phyloP scores from a whole-genome alignment of 2,888 invertebrate species.

The Myopa testacea region DNA sequence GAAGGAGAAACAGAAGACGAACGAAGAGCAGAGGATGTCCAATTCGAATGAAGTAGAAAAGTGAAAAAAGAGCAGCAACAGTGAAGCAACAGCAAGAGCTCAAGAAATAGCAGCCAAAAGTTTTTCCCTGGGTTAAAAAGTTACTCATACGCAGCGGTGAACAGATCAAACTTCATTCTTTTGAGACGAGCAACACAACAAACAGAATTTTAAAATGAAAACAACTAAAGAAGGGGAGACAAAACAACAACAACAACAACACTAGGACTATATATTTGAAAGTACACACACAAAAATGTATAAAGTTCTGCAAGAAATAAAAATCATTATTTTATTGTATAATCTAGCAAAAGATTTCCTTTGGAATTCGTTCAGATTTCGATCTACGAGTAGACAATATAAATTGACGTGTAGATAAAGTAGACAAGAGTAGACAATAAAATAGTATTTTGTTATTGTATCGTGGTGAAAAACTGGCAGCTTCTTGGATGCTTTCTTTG shows the following conservation, averaged over 20 bases:
- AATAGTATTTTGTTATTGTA: too few relatives aligned
- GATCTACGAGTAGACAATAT: not conserved
- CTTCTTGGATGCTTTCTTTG: too few relatives aligned
- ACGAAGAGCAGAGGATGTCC: not conserved
- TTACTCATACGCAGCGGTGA: conserved; percentile 31
- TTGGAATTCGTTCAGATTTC: not conserved
- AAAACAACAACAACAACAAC: too few relatives aligned
- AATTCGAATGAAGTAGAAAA: not conserved
- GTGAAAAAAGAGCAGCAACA: not conserved
- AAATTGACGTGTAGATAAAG: too few relatives aligned
- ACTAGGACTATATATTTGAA: too few relatives aligned
- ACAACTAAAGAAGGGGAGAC: too few relatives aligned
- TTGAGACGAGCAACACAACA: not conserved
- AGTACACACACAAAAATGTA: too few relatives aligned
- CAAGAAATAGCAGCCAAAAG: not conserved
- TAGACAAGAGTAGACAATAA: too few relatives aligned
- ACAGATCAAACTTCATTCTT: conserved; percentile 5
- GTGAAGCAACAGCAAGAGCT: not conserved
- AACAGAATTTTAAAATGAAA: not conserved
- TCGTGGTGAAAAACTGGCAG: too few relatives aligned
- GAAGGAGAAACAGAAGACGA: not conserved
- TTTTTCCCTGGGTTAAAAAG: not conserved
- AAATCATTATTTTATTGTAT: not conserved
- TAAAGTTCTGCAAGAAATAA: not conserved
- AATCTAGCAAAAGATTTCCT: not conserved